Conservation (phyloP, 2,113 vertebrate species). For the Archocentrus centrarchus region DNA sequence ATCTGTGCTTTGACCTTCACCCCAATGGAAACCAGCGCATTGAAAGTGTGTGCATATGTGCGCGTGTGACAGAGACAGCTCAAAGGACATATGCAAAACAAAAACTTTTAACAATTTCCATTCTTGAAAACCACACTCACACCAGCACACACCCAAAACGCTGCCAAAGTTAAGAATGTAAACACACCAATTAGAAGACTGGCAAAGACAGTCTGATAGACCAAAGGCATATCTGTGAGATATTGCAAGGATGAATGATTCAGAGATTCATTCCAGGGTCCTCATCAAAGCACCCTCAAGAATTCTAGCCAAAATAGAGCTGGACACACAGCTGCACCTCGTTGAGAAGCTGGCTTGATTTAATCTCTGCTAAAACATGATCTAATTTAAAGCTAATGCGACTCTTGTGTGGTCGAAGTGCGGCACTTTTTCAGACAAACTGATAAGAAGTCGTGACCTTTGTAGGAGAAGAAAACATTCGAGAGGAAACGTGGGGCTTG, state of each 20-base stretch:
- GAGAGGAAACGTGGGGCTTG: not conserved
- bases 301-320: slow-evolving; percentile 64
- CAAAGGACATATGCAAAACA: slow-evolving; percentile 9
- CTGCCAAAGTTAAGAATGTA: slow-evolving; percentile 42
- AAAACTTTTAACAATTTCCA: slow-evolving; percentile 35
- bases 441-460: slow-evolving; percentile 52
- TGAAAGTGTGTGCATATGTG: slow-evolving; percentile 21
- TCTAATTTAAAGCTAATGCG: slow-evolving; percentile 75
- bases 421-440: slow-evolving; percentile 47
- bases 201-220: slow-evolving; percentile 44
- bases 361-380: slow-evolving; percentile 77
- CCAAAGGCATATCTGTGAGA: slow-evolving; percentile 50
- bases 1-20: slow-evolving; percentile 61
- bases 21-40: slow-evolving; percentile 42
- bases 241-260: slow-evolving; percentile 44
- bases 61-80: slow-evolving; percentile 3
- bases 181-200: slow-evolving; percentile 32
- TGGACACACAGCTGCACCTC: slow-evolving; percentile 72
- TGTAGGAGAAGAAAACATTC: slow-evolving; percentile 15
- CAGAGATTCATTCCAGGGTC: slow-evolving; percentile 48
- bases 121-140: slow-evolving; percentile 48
- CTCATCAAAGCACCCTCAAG: slow-evolving; percentile 72
- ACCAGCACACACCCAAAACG: not conserved
- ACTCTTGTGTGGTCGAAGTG: slow-evolving; percentile 62
- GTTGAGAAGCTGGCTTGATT: slow-evolving; percentile 69